Conservation (phyloP, 2,888 invertebrate genomes). For the Sicus ferrugineus region DNA sequence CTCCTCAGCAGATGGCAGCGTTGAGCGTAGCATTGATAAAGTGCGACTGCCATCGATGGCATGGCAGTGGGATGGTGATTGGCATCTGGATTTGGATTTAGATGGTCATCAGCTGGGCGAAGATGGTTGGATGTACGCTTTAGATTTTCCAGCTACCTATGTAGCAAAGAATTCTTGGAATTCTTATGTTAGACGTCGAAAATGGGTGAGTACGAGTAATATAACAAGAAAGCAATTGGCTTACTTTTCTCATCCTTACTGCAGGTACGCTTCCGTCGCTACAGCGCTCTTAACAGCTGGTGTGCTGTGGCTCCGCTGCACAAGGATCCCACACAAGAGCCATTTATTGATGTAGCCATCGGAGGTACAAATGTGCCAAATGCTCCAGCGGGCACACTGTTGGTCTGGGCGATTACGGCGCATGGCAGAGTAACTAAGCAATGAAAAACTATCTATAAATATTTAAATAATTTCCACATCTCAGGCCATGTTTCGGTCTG, state of each 20-base stretch:
- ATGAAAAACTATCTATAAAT: neutral
- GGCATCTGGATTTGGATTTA: constrained; percentile 84
- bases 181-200: constrained; percentile 86
- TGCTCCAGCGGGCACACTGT: constrained; percentile 76
- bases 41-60: constrained; percentile 91
- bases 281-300: constrained; percentile 91
- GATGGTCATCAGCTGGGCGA: constrained; percentile 88
- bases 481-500: constrained; percentile 87
- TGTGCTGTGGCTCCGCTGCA: constrained; percentile 88
- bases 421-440: constrained; percentile 75
- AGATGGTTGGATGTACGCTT: constrained; percentile 93
- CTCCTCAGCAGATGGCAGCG: constrained; percentile 84
- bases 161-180: constrained; percentile 85
- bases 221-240: neutral
- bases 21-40: constrained; percentile 79
- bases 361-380: constrained; percentile 86
- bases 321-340: constrained; percentile 89
- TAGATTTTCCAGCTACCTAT: constrained; percentile 88
- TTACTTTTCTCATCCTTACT: neutral
- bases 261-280: constrained; percentile 75
- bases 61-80: constrained; percentile 97
- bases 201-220: constrained; percentile 78
- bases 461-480: constrained; percentile 33
- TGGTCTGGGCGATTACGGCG: constrained; percentile 94
- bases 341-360: constrained; percentile 89